Conservation (phyloP, 2,113 vertebrate genomes). For the Pseudorhombus dupliciocellatus region DNA sequence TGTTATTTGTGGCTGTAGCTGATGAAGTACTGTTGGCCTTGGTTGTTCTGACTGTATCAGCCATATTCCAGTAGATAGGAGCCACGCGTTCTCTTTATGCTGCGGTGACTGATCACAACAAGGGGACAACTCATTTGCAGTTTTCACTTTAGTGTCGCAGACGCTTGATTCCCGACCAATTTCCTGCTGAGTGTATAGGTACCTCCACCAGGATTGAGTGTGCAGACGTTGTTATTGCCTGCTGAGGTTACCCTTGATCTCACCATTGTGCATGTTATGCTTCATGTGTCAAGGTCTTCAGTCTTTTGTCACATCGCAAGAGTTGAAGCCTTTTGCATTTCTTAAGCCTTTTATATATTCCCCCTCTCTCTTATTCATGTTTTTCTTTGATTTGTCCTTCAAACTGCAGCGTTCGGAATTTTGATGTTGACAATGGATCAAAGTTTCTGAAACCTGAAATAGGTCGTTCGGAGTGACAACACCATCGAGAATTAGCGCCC, state of each 20-base stretch:
- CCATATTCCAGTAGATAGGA: constrained; percentile 1
- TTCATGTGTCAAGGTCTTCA: background rate
- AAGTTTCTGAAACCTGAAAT: background rate
- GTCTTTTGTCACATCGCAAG: background rate
- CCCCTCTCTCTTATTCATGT: background rate
- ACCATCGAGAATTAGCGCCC: background rate
- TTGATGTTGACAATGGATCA: background rate
- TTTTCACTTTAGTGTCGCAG: background rate
- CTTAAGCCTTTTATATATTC: background rate
- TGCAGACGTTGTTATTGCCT: background rate
- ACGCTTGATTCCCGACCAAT: background rate
- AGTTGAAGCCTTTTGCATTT: background rate
- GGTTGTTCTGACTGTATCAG: background rate
- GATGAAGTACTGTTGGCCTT: background rate
- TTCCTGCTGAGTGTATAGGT: background rate
- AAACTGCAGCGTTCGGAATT: constrained; percentile 7
- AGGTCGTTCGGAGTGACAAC: background rate
- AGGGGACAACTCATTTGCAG: background rate
- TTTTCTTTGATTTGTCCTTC: background rate
- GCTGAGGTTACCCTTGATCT: background rate
- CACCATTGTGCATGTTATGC: background rate
- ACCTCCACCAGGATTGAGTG: background rate
- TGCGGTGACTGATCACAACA: background rate
- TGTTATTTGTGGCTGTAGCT: background rate
- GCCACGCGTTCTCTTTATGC: constrained; percentile 3